Base-by-base conservation (phyloP, 2,797 vertebrate species). In the Cossypha heuglini region DNA sequence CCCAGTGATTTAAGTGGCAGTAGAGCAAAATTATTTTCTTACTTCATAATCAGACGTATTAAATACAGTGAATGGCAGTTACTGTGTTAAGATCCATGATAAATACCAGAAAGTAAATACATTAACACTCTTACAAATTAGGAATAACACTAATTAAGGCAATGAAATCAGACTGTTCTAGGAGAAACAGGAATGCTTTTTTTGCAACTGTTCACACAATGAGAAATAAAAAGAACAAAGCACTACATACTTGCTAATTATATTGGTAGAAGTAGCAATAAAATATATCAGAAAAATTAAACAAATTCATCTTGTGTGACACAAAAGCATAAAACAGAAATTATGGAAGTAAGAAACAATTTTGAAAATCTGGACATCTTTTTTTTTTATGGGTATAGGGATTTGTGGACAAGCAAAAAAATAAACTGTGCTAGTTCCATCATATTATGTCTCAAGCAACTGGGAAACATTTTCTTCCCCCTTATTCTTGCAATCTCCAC, bases 21-120 rank as follows among this genome's bases (percentile, higher is more conserved):
- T 38, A 57, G 31, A 71, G n/a, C 18, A 63, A 85, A 94, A 37
- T 49, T 87, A 79, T 71, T 62, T 86, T 92, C 67, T 67, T 87
- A 67, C 11, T 76, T 38, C 33, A 45, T 55, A 87, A 73, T 52
- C 52, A 69, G 71, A 66, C 14, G 45, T 64, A 68, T 52, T 58
- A 91, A 94, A 92, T 89, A 71, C 26, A 80, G 10, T 2, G 5
- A 59, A 74, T 54, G 17, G 49, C 28, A 85, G 31, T 76, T 82
- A 63, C 48, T 57, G 29, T 55, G 18, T 35, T 67, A 79, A 91
- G 33, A 48, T 67, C 15, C 85, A 42, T 58, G 63, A 85, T 38
- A 77, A 94, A 67, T 26, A 72, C 20, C 38, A 93, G 83, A 93
- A 95, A 93, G 90, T 40, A 94, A 92, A 78, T 59, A 86, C 17